A percentile compares a stretch with the other conserved stretches of the same genome.
Conservation (phyloP, 2,797 vertebrate species). For the Peromyscus aztecus region DNA sequence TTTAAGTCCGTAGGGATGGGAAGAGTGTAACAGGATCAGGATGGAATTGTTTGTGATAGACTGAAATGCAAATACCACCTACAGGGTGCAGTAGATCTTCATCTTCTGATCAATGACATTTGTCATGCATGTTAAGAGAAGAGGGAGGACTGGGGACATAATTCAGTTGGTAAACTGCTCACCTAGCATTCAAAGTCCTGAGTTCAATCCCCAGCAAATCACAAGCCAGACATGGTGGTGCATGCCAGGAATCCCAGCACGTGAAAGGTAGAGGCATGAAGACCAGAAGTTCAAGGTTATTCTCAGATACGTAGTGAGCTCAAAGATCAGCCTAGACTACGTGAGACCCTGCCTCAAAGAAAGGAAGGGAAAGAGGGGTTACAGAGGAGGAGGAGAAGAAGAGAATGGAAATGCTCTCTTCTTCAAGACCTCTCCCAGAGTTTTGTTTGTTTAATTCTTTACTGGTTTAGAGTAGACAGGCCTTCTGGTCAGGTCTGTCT, state of each 20-base stretch:
- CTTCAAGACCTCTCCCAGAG: background rate
- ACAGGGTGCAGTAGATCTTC: background rate
- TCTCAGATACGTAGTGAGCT: background rate
- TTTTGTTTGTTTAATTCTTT: slow-evolving; percentile 17
- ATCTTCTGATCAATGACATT: background rate
- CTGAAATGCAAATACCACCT: background rate
- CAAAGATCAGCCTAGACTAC: background rate
- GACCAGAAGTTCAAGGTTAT: background rate
- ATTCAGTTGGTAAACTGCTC: background rate
- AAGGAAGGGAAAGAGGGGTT: no score
- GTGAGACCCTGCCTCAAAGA: background rate
- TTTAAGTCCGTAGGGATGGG: background rate
- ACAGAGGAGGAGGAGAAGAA: background rate
- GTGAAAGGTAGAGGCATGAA: background rate
- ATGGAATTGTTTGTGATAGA: background rate
- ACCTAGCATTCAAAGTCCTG: background rate
- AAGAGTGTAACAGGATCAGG: background rate
- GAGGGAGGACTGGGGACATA: background rate
- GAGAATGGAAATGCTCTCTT: background rate
- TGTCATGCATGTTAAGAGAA: slow-evolving; percentile 17
- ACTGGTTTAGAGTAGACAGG: background rate
- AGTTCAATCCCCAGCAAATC: background rate
- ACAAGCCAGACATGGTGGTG: background rate
- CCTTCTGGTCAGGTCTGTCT: background rate
- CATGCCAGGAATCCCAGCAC: background rate